phyloP scores from a whole-genome alignment of 2,113 vertebrate genomes.

The Cololabis saira region DNA sequence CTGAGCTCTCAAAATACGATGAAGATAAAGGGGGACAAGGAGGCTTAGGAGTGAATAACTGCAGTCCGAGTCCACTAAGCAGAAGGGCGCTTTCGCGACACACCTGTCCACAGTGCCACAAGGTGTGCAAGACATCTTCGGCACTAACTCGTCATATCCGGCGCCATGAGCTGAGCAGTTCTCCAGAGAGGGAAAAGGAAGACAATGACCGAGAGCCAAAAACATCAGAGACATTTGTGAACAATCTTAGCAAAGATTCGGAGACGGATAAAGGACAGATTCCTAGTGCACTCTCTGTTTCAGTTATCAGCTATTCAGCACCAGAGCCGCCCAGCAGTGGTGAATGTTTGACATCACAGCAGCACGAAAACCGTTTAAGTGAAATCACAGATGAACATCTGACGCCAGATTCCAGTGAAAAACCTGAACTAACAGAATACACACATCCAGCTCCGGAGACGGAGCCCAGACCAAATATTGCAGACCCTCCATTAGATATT shows the following conservation, averaged over 20 bases:
- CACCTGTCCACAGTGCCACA: slow-evolving; percentile 86
- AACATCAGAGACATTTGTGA: slow-evolving; percentile 46
- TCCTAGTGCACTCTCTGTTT: slow-evolving; percentile 75
- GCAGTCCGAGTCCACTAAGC: slow-evolving; percentile 76
- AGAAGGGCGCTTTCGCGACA: slow-evolving; percentile 85
- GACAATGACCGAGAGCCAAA: slow-evolving; percentile 57
- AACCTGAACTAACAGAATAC: slow-evolving; percentile 42
- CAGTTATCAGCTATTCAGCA: slow-evolving; percentile 82
- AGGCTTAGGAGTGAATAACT: slow-evolving; percentile 34
- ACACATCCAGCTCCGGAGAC: slow-evolving; percentile 35
- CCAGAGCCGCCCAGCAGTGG: slow-evolving; percentile 46
- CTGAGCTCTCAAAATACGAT: slow-evolving; percentile 57
- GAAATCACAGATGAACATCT: slow-evolving; percentile 54
- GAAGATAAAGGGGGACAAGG: slow-evolving; percentile 55
- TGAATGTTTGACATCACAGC: slow-evolving; percentile 42
- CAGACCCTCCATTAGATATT: slow-evolving; percentile 45
- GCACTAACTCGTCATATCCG: slow-evolving; percentile 87
- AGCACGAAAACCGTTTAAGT: slow-evolving; percentile 25
- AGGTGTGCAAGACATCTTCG: slow-evolving; percentile 90
- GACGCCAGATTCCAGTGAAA: slow-evolving; percentile 40
- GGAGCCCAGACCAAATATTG: slow-evolving; percentile 44
- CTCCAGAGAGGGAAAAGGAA: slow-evolving; percentile 72
- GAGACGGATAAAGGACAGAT: slow-evolving; percentile 59
- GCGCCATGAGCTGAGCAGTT: slow-evolving; percentile 83
- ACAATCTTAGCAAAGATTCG: slow-evolving; percentile 44